A percentile compares a stretch with the other conserved stretches of the same genome.
phyloP scores from a whole-genome alignment of 1,140 invertebrate species.

The Lepidurus arcticus region DNA sequence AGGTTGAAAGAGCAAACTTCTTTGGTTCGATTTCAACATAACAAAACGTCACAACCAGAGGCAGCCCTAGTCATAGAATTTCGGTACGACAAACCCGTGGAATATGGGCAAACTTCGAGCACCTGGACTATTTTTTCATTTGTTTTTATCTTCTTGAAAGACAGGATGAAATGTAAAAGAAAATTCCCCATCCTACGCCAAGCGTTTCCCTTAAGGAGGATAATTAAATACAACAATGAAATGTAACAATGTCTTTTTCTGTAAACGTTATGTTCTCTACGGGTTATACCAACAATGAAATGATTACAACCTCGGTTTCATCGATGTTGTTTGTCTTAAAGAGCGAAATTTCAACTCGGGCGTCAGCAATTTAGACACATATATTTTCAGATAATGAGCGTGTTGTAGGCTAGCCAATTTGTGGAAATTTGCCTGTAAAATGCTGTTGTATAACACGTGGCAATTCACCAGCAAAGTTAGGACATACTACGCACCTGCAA shows the following conservation, averaged over 20 bases:
- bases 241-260: background rate
- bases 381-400: no score
- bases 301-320: no score
- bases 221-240: background rate
- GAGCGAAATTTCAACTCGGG: no score
- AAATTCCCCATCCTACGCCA: background rate
- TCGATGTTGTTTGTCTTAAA: no score
- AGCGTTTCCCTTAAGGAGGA: background rate
- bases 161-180: background rate
- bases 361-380: no score
- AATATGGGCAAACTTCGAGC: background rate
- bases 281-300: no score
- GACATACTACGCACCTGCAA: background rate
- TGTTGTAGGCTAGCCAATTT: no score
- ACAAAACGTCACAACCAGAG: background rate
- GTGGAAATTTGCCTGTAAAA: no score
- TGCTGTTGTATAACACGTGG: no score
- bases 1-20: constrained; percentile 49
- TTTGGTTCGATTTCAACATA: background rate
- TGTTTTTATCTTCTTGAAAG: background rate
- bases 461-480: no score
- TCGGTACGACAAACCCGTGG: background rate
- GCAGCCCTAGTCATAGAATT: background rate
- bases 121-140: background rate
- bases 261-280: no score